These are phyloP conservation scores for Cylas formicarius DNA, from an alignment of 1,140 invertebrate species.

Conservation along the genomic window DNA sequence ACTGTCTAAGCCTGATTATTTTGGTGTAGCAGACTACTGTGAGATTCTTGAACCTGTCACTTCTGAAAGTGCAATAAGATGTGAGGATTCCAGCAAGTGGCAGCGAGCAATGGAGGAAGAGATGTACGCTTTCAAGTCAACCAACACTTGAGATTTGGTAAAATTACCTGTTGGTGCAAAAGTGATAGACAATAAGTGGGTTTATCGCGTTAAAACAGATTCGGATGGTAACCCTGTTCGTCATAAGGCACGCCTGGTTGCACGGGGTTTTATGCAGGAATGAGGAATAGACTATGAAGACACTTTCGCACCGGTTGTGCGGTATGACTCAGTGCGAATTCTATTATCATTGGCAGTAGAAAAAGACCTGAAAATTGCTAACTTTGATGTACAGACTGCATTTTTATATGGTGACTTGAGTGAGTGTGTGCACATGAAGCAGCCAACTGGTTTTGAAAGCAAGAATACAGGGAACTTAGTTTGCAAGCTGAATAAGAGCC, in stretches of 20 bases:
- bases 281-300: conserved; percentile 39
- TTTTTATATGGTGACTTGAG: conserved; percentile 42
- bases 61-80: conserved; percentile 3
- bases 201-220: conserved; percentile 31
- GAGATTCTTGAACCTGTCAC: conserved; percentile 1
- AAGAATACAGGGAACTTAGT: conserved; percentile 10
- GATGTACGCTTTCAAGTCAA: conserved; percentile 5
- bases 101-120: conserved; percentile 12
- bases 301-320: conserved; percentile 38
- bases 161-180: too few relatives aligned
- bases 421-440: conserved; percentile 43
- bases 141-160: too few relatives aligned
- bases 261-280: conserved; percentile 37
- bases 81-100: conserved; percentile 4
- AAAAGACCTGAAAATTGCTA: conserved; percentile 33
- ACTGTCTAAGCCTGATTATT: neutral
- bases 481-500: conserved; percentile 34
- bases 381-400: conserved; percentile 42
- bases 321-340: conserved; percentile 36
- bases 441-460: conserved; percentile 34
- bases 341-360: conserved; percentile 38
- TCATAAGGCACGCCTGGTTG: conserved; percentile 38
- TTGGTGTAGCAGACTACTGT: neutral
- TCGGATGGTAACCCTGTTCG: conserved; percentile 2
- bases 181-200: conserved; percentile 33